phyloP scores from a whole-genome alignment of 2,888 invertebrate genomes.

The Deroplatys truncata region DNA sequence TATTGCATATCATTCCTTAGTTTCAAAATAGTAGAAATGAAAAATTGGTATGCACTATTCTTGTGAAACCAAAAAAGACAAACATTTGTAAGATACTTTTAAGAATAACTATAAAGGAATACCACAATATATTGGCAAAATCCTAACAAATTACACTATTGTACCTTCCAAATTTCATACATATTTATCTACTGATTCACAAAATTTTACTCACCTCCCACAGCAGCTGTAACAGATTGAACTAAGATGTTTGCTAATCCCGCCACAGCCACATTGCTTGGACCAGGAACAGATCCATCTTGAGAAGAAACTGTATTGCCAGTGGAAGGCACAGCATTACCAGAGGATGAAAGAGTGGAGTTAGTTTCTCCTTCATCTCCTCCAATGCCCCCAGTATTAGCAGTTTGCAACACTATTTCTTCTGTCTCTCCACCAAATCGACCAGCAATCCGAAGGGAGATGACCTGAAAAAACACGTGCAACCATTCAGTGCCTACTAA shows the following conservation, averaged over 20 bases:
- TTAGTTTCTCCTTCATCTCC: not conserved
- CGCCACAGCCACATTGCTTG: not conserved
- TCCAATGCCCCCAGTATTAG: slow-evolving; percentile 38
- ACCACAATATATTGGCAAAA: too few species aligned
- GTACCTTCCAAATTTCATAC: too few species aligned
- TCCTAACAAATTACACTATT: too few species aligned
- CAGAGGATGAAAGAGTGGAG: not conserved
- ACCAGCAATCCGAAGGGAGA: slow-evolving; percentile 62
- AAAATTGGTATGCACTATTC: too few species aligned
- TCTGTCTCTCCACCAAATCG: slow-evolving; percentile 63
- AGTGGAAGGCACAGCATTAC: slow-evolving; percentile 30
- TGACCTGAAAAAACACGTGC: slow-evolving; percentile 45
- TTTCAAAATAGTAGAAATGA: too few species aligned
- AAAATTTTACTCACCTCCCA: slow-evolving; percentile 7
- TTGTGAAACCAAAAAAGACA: too few species aligned
- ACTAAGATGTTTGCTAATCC: slow-evolving; percentile 21
- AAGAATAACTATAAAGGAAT: too few species aligned
- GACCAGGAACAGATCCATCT: slow-evolving; percentile 5
- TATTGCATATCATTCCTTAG: too few species aligned
- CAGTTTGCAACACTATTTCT: slow-evolving; percentile 63
- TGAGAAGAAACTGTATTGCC: slow-evolving; percentile 29
- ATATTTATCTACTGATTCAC: not conserved
- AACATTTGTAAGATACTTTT: too few species aligned
- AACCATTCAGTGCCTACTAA: not conserved
- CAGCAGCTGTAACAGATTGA: slow-evolving; percentile 30